Base-by-base conservation (phyloP, 2,113 vertebrate genomes). In the Struthio camelus region DNA sequence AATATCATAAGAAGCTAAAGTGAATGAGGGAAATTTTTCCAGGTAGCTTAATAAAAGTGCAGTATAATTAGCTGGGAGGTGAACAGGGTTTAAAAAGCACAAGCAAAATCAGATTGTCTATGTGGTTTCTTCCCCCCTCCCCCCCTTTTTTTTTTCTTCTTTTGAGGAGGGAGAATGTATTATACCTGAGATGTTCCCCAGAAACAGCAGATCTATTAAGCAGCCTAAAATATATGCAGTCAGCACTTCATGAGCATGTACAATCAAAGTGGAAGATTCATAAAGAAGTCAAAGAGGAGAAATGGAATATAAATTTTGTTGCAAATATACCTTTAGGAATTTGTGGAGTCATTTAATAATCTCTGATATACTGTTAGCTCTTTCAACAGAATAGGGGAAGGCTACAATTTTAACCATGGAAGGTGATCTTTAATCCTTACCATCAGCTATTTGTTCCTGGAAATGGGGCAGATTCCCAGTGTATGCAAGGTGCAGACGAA, bases 191-290 rank as follows among this genome's bases (percentile, higher is more conserved):
- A 91, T 58, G n/a, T 65, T 81, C 36, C 81, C 79, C 81, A 80
- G 94, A 64, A 94, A 87, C 50, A 67, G 48, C 13, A 77, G 1
- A 0, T 85, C 62, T 96, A 58, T 89, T 92, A 91, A 93, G 71
- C 54, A 94, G 76, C 9, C 30, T 85, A 76, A 91, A 94, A 87
- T 70, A 56, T 85, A 59, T 38, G 15, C 48, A 88, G 80, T 89
- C 79, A 93, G 80, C 24, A 2, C 59, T 90, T 87, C 51, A 73
- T 61, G 24, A 85, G 10, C 66, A 85, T 42, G 70, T 92, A 82
- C 58, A 87, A 67, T 80, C 83, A 79, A 83, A 92, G 66, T 42
- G 40, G 42, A 89, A 89, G 93, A 92, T 85, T 89, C 73, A 92
- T 80, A 89, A 76, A 80, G 30, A 75, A 96, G 78, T 93, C 84